Percentiles rank a stretch among this genome's conserved stretches.
These are phyloP conservation scores for Toxostoma redivivum DNA, from an alignment of 2,113 vertebrate species.

Conservation along the genomic window DNA sequence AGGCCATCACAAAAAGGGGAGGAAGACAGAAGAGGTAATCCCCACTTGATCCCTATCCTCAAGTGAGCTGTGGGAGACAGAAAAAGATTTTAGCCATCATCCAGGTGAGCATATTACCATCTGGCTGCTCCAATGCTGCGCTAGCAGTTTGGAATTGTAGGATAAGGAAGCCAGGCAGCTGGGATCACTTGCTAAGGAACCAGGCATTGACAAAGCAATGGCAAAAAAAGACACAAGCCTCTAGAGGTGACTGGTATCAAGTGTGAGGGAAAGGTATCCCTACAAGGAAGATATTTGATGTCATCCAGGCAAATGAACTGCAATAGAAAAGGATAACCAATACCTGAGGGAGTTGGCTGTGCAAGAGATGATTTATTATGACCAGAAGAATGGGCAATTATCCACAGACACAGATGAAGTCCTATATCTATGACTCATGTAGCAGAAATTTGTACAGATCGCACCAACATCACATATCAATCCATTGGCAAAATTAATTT, in stretches of 20 bases:
- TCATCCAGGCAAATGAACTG: neutral
- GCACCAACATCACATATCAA: neutral
- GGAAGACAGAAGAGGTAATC: neutral
- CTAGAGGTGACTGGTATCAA: neutral
- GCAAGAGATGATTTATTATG: neutral
- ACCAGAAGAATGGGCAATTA: neutral
- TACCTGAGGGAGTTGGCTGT: neutral
- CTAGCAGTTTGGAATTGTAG: neutral
- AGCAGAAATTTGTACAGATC: neutral
- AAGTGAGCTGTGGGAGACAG: neutral
- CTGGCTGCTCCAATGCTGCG: neutral
- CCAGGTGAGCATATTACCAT: neutral
- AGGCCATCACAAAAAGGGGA: neutral
- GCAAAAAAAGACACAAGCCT: neutral
- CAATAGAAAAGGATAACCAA: neutral
- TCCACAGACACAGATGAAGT: neutral
- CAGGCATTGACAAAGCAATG: neutral
- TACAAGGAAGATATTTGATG: neutral
- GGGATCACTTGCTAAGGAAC: neutral
- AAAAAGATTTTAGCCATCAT: neutral
- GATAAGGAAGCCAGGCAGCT: neutral
- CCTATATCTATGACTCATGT: neutral
- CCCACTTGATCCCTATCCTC: neutral
- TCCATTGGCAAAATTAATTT: neutral
- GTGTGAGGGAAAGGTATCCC: neutral